Evolutionary conservation across 2,888 invertebrate species (phyloP), one percentile per base, ranked within the genome.

Genomic region (Melipona bicolor): DNA sequence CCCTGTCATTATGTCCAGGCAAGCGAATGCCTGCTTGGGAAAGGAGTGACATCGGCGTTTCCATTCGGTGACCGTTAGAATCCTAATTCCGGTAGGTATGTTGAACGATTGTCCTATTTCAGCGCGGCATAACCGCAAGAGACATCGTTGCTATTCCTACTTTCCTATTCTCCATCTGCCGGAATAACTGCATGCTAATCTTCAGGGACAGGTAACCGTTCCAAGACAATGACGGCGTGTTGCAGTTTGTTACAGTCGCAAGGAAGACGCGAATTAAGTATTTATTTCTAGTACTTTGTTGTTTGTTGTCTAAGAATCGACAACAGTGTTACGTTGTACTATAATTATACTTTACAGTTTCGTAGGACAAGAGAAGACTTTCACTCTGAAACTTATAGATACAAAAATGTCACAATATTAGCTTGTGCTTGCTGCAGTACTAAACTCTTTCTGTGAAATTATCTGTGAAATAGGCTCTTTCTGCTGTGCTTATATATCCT

Each of bases 101-200:
- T 81, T 86, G 65, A 72, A 64, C 79, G 74, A 87, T 87, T 84
- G 78, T 89, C 80, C 89, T 89, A 72, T 84, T 88, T 89, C 84
- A 84, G 83, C 79, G 61, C 75, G 52, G 27, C 70, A 65, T 65
- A 64, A 88, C 88, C 88, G 36, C 88, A 89, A 61, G 70, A 80
- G 87, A 89, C 82, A 79, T 79, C 84, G 62, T 81, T 83, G 43
- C 77, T 62, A 82, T 80, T 32, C 9, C 43, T 43, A 77, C 74
- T 88, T 79, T 88, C 87, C 89, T 80, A 84, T 87, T 84, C 81
- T 88, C 88, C 88, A 88, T 84, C 88, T 88, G 88, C 74, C 81
- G 65, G 64, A 69, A 67, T 56, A 61, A 67, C 79, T 69, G 56
- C 59, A 81, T 70, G 54, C 75, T 77, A 72, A 76, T 79, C 75